phyloP scores from a whole-genome alignment of 2,797 vertebrate species.

The Miichthys miiuy region DNA sequence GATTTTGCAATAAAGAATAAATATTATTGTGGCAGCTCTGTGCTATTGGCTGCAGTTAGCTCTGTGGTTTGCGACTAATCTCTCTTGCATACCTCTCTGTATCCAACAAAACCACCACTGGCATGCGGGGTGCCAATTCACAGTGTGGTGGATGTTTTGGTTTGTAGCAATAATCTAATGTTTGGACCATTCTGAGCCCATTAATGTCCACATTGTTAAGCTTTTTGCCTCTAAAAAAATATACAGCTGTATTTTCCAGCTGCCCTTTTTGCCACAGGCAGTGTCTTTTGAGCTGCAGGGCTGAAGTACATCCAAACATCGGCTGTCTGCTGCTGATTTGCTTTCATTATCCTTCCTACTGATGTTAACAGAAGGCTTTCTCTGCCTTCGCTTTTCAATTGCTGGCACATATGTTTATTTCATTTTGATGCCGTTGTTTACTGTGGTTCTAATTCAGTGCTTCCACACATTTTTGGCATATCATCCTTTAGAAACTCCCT shows the following conservation, averaged over 20 bases:
- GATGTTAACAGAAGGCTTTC: slow-evolving; percentile 56
- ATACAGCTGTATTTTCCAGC: slow-evolving; percentile 55
- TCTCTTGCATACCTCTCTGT: slow-evolving; percentile 25
- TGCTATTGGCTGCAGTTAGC: slow-evolving; percentile 38
- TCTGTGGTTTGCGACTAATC: slow-evolving; percentile 41
- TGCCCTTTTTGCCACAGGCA: slow-evolving; percentile 63
- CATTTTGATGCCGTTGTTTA: slow-evolving; percentile 44
- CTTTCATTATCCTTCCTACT: slow-evolving; percentile 59
- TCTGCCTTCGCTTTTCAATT: slow-evolving; percentile 28
- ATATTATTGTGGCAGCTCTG: slow-evolving; percentile 51
- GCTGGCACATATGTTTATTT: slow-evolving; percentile 37
- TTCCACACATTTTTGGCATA: slow-evolving; percentile 28
- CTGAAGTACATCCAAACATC: slow-evolving; percentile 67
- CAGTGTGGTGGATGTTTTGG: slow-evolving; percentile 22
- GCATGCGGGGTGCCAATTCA: neutral
- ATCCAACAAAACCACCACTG: slow-evolving; percentile 1
- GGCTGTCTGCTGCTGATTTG: slow-evolving; percentile 62
- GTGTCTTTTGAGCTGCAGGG: slow-evolving; percentile 47
- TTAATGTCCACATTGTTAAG: slow-evolving; percentile 43
- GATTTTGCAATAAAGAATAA: slow-evolving; percentile 59
- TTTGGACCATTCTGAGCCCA: slow-evolving; percentile 32
- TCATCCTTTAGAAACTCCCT: slow-evolving; percentile 28
- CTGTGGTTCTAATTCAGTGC: slow-evolving; percentile 7
- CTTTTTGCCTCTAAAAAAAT: slow-evolving; percentile 35
- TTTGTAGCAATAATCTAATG: slow-evolving; percentile 39